These are phyloP conservation scores for Spondyliosoma cantharus DNA, from an alignment of 2,797 vertebrate species.

Conservation along the genomic window DNA sequence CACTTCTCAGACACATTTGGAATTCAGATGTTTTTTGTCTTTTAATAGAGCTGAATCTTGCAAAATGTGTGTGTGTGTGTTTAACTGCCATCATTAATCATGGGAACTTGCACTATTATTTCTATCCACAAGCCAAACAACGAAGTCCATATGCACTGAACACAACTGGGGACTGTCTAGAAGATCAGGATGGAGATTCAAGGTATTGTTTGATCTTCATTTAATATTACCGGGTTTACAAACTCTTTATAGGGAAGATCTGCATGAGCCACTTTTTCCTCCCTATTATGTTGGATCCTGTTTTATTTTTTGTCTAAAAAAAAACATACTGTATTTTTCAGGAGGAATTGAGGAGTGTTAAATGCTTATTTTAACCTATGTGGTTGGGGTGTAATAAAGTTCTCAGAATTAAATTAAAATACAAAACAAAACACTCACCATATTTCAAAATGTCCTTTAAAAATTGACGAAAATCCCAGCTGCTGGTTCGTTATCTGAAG, in stretches of 20 bases:
- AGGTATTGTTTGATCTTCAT: constrained; percentile 83
- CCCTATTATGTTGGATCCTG: not conserved
- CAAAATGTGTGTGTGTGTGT: not conserved
- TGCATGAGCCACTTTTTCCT: constrained; percentile 8
- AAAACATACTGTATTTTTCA: constrained; percentile 3
- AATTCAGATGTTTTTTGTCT: not conserved
- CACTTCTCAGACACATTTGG: not conserved
- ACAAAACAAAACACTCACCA: not conserved
- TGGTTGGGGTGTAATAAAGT: not conserved
- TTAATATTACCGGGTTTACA: not conserved
- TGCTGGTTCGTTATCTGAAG: constrained; percentile 14
- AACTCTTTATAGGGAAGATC: not conserved
- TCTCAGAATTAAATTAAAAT: not conserved
- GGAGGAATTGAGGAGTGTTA: not conserved
- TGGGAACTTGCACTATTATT: constrained; percentile 3
- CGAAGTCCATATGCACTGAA: constrained; percentile 92
- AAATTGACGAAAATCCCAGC: not conserved
- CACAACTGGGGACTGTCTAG: constrained; percentile 86
- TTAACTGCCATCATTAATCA: not conserved
- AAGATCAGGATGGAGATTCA: constrained; percentile 95
- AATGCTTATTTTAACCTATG: not conserved
- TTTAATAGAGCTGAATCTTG: not conserved
- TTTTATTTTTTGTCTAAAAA: not conserved
- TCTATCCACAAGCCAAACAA: constrained; percentile 86
- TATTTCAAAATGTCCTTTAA: constrained; percentile 1